A percentile compares a stretch with the other conserved stretches of the same genome.
Conservation (phyloP, 2,113 vertebrate genomes). For the Numenius arquata region DNA sequence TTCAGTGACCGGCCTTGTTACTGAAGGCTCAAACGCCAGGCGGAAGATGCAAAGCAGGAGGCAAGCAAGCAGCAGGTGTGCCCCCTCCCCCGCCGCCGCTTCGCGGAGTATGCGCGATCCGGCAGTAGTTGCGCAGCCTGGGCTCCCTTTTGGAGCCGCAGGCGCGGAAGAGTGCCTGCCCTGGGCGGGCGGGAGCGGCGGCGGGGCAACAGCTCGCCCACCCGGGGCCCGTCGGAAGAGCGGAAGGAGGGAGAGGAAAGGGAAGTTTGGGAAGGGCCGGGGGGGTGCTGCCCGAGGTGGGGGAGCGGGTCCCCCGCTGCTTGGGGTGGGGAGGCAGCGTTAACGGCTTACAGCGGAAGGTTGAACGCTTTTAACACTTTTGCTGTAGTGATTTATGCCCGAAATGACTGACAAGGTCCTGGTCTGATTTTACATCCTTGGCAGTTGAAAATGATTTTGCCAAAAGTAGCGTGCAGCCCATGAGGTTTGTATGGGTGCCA, state of each 20-base stretch:
- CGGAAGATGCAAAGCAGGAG: no score
- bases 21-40: accelerated
- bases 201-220: accelerated
- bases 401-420: background rate
- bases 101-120: no score
- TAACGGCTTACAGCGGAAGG: no score
- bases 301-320: no score
- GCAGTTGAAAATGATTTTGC: background rate
- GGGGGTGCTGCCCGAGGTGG: background rate
- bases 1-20: accelerated
- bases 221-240: background rate
- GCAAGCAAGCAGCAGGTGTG: accelerated
- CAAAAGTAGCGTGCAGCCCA: accelerated
- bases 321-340: no score
- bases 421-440: background rate
- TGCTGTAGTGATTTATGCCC: background rate
- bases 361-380: accelerated
- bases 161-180: accelerated
- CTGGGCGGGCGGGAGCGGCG: background rate
- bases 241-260: background rate
- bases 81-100: accelerated
- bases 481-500: no score
- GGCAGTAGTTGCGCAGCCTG: accelerated
- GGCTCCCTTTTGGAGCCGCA: accelerated
- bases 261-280: background rate